These are phyloP conservation scores for Sebastes cheni DNA, from an alignment of 2,797 vertebrate species.

Conservation along the genomic window DNA sequence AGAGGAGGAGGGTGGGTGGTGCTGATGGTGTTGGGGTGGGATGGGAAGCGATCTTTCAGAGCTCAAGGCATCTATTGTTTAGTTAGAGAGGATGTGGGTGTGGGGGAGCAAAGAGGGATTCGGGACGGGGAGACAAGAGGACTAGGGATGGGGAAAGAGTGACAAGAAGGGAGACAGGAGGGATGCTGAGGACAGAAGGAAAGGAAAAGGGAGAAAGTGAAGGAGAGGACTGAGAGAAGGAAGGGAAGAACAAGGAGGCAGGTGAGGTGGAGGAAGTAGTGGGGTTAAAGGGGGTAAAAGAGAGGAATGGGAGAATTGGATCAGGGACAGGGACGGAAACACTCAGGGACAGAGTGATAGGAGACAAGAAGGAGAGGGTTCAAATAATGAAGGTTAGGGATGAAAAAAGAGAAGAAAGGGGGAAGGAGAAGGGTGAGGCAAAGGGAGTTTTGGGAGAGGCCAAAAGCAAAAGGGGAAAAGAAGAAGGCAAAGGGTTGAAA, in stretches of 20 bases:
- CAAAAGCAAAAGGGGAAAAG: background rate
- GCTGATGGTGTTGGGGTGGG: slow-evolving; percentile 58
- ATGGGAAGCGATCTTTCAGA: slow-evolving; percentile 69
- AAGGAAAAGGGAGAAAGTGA: background rate
- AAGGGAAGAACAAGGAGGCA: background rate
- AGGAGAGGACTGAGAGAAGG: background rate
- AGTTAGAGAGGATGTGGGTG: slow-evolving; percentile 65
- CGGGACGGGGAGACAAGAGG: slow-evolving; percentile 17
- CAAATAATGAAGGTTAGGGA: background rate
- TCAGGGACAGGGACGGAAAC: background rate
- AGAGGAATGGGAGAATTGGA: slow-evolving; percentile 11
- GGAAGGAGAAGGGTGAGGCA: background rate
- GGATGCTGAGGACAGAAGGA: slow-evolving; percentile 18
- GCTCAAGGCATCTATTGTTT: slow-evolving; percentile 73
- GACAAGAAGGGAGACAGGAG: slow-evolving; percentile 22
- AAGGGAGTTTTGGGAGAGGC: background rate
- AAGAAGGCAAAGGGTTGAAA: background rate
- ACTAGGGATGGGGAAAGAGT: slow-evolving; percentile 11
- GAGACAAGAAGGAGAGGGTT: background rate
- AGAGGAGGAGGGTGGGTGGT: slow-evolving; percentile 60
- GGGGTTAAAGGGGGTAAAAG: background rate
- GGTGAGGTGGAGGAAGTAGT: background rate
- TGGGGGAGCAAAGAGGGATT: slow-evolving; percentile 40
- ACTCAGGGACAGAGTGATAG: background rate
- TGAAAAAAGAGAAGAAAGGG: background rate